Percentiles rank a stretch among this genome's conserved stretches.
These are phyloP conservation scores for Hypolimnas misippus DNA, from an alignment of 2,888 invertebrate genomes.

Conservation along the genomic window DNA sequence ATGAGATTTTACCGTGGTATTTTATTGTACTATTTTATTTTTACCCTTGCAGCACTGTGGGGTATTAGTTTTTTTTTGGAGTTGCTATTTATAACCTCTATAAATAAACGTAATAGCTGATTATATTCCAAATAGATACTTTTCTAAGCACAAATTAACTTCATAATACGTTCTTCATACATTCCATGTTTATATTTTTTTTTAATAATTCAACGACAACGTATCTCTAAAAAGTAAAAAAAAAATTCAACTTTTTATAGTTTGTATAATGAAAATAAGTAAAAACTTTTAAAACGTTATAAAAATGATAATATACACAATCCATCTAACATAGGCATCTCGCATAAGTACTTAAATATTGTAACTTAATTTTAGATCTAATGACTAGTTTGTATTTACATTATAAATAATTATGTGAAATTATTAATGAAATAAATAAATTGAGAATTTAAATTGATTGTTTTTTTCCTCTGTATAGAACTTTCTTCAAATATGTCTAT, in stretches of 20 bases:
- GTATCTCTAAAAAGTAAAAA: neutral
- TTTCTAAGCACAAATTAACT: slow-evolving; percentile 19
- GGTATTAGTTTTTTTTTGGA: neutral
- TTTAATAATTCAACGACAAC: slow-evolving; percentile 34
- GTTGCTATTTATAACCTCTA: neutral
- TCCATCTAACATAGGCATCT: slow-evolving; percentile 29
- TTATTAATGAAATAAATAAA: slow-evolving; percentile 76
- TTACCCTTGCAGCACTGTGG: neutral
- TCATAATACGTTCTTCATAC: slow-evolving; percentile 52
- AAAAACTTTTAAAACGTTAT: neutral
- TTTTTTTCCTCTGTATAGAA: slow-evolving; percentile 39
- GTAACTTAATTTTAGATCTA: slow-evolving; percentile 66
- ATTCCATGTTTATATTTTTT: slow-evolving; percentile 52
- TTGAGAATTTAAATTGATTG: slow-evolving; percentile 55
- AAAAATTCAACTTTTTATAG: neutral
- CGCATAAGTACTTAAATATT: slow-evolving; percentile 62
- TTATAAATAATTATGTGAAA: slow-evolving; percentile 62
- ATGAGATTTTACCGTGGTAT: slow-evolving; percentile 2
- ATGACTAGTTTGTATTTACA: slow-evolving; percentile 66
- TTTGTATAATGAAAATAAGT: neutral
- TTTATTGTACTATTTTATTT: neutral
- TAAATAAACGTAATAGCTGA: neutral
- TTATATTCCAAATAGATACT: neutral
- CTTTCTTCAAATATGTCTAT: neutral
- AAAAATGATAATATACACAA: neutral